Evolutionary conservation across 2,113 vertebrate genomes (phyloP).

Genomic region (Campylomormyrus tamandua): DNA sequence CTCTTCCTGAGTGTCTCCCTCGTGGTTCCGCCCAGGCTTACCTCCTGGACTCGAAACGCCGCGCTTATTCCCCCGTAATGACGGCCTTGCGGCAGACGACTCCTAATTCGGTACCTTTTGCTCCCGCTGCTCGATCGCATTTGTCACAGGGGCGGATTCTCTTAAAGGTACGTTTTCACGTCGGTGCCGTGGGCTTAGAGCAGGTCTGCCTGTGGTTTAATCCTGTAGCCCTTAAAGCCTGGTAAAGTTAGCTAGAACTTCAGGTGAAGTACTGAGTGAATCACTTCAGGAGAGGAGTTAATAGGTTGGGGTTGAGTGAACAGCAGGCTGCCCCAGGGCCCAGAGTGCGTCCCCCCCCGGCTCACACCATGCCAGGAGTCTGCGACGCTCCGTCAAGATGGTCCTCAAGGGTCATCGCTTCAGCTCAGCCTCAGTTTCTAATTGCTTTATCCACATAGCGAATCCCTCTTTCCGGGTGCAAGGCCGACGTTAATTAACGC

Average conservation of each 20-base stretch:
- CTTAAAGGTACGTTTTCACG: not conserved
- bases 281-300: not conserved
- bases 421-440: not conserved
- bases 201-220: not conserved
- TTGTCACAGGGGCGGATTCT: not conserved
- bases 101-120: not conserved
- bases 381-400: not conserved
- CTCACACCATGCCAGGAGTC: not conserved
- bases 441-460: not conserved
- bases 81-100: not conserved
- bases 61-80: not conserved
- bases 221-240: not conserved
- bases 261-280: not conserved
- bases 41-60: not conserved
- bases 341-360: not conserved
- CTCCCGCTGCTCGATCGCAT: not conserved
- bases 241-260: not conserved
- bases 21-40: not conserved
- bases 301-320: not conserved
- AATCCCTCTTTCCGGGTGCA: not conserved
- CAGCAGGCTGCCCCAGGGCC: not conserved
- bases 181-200: not conserved
- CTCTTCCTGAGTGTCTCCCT: not conserved
- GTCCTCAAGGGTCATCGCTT: not conserved
- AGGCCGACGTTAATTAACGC: not conserved